phyloP scores from a whole-genome alignment of 2,113 vertebrate genomes.

The Dendropsophus ebraccatus region DNA sequence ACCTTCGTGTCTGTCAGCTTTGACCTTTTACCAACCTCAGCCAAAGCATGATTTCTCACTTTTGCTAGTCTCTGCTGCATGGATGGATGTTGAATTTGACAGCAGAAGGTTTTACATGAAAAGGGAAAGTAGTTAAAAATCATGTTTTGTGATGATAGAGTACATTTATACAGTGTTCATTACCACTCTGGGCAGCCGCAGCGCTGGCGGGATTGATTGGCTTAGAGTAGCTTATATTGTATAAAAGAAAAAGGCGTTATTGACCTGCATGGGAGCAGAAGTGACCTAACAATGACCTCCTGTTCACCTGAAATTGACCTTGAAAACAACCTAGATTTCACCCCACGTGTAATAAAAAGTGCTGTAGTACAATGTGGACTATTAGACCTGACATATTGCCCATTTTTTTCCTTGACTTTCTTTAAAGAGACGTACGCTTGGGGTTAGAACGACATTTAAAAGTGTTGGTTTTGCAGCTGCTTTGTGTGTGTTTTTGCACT shows the following conservation, averaged over 20 bases:
- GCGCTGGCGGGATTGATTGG: constrained; percentile 88
- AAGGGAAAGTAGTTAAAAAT: constrained; percentile 96
- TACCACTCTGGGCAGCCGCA: constrained; percentile 81
- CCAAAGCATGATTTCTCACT: constrained; percentile 94
- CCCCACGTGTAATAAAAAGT: constrained; percentile 78
- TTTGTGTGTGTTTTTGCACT: constrained; percentile 72
- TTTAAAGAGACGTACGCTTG: constrained; percentile 69
- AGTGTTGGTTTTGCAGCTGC: constrained; percentile 84
- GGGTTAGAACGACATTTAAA: constrained; percentile 67
- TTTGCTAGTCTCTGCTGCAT: constrained; percentile 87
- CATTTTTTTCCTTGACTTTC: constrained; percentile 75
- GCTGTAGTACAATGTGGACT: constrained; percentile 79
- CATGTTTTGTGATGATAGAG: constrained; percentile 96
- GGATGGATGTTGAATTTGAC: constrained; percentile 96
- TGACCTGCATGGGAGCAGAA: constrained; percentile 90
- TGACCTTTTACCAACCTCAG: constrained; percentile 99
- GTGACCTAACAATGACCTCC: constrained; percentile 92
- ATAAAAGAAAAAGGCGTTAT: constrained; percentile 85
- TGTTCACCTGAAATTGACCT: constrained; percentile 99
- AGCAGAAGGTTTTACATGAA: constrained; percentile 98
- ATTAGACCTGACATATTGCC: constrained; percentile 85
- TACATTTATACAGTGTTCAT: constrained; percentile 96
- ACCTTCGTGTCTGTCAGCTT: constrained; percentile 96
- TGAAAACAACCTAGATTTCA: constrained; percentile 86
- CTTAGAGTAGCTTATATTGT: constrained; percentile 82